These are phyloP conservation scores for Hymenopus coronatus DNA, from an alignment of 2,888 invertebrate genomes.

Conservation along the genomic window DNA sequence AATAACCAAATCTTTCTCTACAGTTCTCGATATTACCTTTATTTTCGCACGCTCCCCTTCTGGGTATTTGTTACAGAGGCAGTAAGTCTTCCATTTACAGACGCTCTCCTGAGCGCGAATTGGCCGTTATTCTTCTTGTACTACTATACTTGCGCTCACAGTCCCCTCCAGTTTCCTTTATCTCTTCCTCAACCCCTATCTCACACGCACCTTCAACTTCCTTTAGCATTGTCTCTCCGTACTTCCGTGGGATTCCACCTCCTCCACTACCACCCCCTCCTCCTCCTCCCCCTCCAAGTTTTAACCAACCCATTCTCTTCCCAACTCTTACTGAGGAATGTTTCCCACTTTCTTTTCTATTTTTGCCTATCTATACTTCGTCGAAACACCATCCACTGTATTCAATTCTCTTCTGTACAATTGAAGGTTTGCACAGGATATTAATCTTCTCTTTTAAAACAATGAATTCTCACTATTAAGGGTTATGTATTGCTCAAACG, in stretches of 20 bases:
- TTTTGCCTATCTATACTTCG: not conserved
- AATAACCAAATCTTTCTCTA: not conserved
- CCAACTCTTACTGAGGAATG: not conserved
- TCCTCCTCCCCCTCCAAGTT: not conserved
- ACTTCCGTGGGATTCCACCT: not conserved
- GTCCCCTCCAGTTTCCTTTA: not conserved
- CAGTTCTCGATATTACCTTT: not conserved
- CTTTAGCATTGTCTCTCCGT: not conserved
- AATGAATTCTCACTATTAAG: too few relatives aligned
- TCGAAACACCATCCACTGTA: not conserved
- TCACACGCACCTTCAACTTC: not conserved
- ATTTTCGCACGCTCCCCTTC: not conserved
- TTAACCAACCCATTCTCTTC: not conserved
- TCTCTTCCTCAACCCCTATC: not conserved
- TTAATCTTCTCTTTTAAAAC: too few relatives aligned
- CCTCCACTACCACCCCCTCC: not conserved
- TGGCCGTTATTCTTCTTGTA: slow-evolving; percentile 10
- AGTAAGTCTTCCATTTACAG: slow-evolving; percentile 12
- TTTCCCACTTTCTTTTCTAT: not conserved
- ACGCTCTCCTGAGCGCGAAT: slow-evolving; percentile 2
- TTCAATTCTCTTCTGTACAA: not conserved
- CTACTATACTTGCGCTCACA: not conserved
- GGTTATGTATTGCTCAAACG: too few relatives aligned
- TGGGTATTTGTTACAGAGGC: not conserved
- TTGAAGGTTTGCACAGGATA: too few relatives aligned